A percentile compares a stretch with the other conserved stretches of the same genome.
Conservation (phyloP, 2,888 invertebrate species). For the Dysmachus trigonus region DNA sequence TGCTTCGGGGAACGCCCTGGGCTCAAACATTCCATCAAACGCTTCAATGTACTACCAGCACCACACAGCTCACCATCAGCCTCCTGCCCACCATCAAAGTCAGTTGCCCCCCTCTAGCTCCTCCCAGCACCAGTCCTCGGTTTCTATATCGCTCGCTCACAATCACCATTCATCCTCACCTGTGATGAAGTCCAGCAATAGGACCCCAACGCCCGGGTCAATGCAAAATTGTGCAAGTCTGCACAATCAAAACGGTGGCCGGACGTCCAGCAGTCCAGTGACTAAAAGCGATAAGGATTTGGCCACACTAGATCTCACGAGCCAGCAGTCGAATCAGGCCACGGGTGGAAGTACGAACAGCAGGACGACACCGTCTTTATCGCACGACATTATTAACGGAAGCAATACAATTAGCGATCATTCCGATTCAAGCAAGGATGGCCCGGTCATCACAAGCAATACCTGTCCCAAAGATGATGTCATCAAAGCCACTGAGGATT, state of each 20-base stretch:
- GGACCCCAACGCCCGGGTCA: constrained; percentile 21
- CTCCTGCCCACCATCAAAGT: constrained; percentile 51
- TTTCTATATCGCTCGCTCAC: constrained; percentile 30
- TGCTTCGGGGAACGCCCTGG: constrained; percentile 19
- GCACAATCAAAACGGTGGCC: constrained; percentile 53
- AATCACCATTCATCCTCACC: constrained; percentile 30
- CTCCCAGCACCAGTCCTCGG: constrained; percentile 51
- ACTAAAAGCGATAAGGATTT: constrained; percentile 56
- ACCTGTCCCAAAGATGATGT: constrained; percentile 28
- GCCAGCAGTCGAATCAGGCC: constrained; percentile 38
- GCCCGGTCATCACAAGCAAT: constrained; percentile 22
- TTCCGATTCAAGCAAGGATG: constrained; percentile 55
- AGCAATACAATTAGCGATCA: constrained; percentile 53
- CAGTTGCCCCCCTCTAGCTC: constrained; percentile 48
- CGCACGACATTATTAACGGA: constrained; percentile 59
- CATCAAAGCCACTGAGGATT: constrained; percentile 34
- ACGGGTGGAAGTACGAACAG: constrained; percentile 49
- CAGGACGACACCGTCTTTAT: constrained; percentile 51
- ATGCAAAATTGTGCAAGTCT: constrained; percentile 24
- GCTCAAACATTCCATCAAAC: constrained; percentile 60
- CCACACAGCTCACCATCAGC: constrained; percentile 58
- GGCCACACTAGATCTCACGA: constrained; percentile 60
- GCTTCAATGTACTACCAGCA: constrained; percentile 59
- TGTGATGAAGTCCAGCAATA: constrained; percentile 15
- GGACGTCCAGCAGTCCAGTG: constrained; percentile 58